Conservation (phyloP, 2,113 vertebrate genomes). For the Pandion haliaetus region DNA sequence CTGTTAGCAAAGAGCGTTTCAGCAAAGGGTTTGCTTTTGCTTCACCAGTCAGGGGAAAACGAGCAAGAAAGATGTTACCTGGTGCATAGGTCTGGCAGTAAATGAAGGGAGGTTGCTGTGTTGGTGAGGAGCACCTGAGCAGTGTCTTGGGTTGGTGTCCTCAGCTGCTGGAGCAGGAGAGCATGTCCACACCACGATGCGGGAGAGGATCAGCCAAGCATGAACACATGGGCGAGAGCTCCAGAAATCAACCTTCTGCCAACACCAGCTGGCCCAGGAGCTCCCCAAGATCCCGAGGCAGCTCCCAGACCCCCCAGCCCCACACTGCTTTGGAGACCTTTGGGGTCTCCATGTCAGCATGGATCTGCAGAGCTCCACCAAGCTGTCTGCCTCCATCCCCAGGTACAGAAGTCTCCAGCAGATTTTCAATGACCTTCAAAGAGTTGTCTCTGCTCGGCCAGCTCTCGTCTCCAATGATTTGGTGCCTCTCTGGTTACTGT, state of each 20-base stretch:
- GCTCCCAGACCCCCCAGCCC: not conserved
- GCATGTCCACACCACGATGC: fast-evolving
- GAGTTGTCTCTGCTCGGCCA: not conserved
- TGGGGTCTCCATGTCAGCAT: fast-evolving
- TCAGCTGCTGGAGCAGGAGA: not conserved
- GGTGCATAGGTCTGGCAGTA: not conserved
- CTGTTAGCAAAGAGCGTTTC: fast-evolving
- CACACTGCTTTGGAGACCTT: not conserved
- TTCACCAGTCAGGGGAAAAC: not conserved
- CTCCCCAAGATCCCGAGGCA: not conserved
- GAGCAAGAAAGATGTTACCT: not conserved
- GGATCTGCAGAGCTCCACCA: not conserved
- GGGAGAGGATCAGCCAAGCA: not conserved
- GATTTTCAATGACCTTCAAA: not conserved
- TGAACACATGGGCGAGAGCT: fast-evolving
- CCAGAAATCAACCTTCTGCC: not conserved
- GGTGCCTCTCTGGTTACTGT: not conserved
- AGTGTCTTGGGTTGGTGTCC: not conserved
- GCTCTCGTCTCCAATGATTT: not conserved
- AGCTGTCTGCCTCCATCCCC: not conserved
- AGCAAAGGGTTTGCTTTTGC: not conserved
- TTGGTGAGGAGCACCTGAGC: not conserved
- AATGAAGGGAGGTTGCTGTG: not conserved
- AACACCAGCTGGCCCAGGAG: not conserved
- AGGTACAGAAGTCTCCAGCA: not conserved